phyloP scores from a whole-genome alignment of 2,888 invertebrate genomes.

The Luperina nickerlii region DNA sequence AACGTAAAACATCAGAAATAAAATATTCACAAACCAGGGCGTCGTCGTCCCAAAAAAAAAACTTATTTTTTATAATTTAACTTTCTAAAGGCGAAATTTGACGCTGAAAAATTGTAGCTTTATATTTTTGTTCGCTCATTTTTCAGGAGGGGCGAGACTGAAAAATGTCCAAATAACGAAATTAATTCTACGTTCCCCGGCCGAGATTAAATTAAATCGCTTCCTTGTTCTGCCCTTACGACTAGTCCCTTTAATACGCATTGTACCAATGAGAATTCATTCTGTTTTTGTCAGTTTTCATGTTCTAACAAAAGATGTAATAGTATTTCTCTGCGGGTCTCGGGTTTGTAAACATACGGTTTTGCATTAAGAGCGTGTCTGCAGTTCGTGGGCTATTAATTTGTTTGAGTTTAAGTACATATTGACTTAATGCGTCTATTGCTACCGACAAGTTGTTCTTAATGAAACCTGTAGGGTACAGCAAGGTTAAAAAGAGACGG shows the following conservation, averaged over 20 bases:
- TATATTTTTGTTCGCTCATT: conserved; percentile 70
- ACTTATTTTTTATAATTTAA: conserved; percentile 64
- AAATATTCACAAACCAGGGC: conserved; percentile 57
- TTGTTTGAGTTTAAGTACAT: background rate
- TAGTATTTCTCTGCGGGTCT: conserved; percentile 66
- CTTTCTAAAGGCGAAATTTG: conserved; percentile 65
- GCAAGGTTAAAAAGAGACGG: background rate
- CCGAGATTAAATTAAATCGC: conserved; percentile 80
- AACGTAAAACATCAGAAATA: conserved; percentile 54
- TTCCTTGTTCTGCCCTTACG: conserved; percentile 70
- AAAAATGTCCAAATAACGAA: conserved; percentile 76
- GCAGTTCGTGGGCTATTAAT: background rate
- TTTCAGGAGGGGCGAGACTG: conserved; percentile 63
- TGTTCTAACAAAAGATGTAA: conserved; percentile 74
- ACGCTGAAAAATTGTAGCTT: conserved; percentile 66
- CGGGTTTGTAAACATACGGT: conserved; percentile 58
- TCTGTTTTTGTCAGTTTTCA: conserved; percentile 75
- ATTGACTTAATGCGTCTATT: background rate
- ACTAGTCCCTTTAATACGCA: conserved; percentile 70
- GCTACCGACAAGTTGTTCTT: background rate
- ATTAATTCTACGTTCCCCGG: conserved; percentile 75
- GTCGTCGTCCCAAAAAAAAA: conserved; percentile 39
- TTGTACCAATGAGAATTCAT: conserved; percentile 71
- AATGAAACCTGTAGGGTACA: background rate
- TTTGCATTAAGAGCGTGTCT: background rate